Base-by-base conservation (phyloP, 2,888 invertebrate genomes). In the Drosophila meridiana region DNA sequence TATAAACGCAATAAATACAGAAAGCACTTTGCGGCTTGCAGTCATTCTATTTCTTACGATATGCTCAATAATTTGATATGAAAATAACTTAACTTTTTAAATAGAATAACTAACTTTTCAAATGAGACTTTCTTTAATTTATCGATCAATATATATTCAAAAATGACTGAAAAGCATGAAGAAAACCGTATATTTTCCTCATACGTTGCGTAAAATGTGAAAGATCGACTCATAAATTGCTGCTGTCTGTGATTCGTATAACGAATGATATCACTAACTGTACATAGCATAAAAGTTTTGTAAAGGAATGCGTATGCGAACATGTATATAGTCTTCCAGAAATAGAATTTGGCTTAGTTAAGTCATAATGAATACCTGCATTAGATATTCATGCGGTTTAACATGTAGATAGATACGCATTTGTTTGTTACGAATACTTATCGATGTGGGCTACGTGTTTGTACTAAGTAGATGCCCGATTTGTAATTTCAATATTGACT, bases 401-500 rank as follows among this genome's bases (percentile, higher is more conserved):
- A 30, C 6, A 32, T 20, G 9, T 34, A 13, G 32, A 20, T 43
- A 26, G 42, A 53, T 55, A 28, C 30, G 40, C 13, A 38, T 53
- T 11, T 53, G 13, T 13, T 30, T 3, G n/a, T 4, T 28, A 7
- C 0, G 4, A 69, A 62, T 65, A 73, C 59, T 76, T 56, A 7
- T n/a, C 34, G 9, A n/a, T 45, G 26, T 34, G 50, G 20, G 20
- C 36, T 8, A 13, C 7, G 36, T 34, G 20, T 9, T n/a, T 36
- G 42, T 43, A 28, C 52, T 64, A 74, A 47, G 52, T 69, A 6
- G 64, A 14, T 34, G 64, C 28, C 20, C 69, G 43, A 55, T 69
- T 78, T 28, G 62, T 43, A 36, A 97, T 95, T 82, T 95, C 95
- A 61, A 97, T 94, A 92, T 97, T 96, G 48, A 99, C 95, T 65